These are phyloP conservation scores for Linyphia triangularis DNA, from an alignment of 2,888 invertebrate species.

Conservation along the genomic window DNA sequence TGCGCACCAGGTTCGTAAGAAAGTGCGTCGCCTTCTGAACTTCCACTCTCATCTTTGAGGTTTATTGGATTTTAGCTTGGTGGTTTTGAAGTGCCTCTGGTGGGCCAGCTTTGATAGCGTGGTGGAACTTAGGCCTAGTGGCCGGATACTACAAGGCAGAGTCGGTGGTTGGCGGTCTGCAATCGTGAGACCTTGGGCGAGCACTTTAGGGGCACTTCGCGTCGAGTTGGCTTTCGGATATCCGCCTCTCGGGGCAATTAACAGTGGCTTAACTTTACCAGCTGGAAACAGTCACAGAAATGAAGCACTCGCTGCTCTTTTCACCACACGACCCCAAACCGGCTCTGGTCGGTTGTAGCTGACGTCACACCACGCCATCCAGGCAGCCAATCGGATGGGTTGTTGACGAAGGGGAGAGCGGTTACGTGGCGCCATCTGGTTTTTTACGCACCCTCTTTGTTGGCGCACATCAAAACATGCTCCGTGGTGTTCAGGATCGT, in stretches of 20 bases:
- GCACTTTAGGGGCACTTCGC: not conserved
- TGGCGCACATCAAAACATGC: no score
- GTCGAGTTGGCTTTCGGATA: not conserved
- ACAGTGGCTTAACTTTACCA: not conserved
- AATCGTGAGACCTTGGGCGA: not conserved
- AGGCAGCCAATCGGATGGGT: slow-evolving; percentile 11
- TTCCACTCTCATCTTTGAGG: slow-evolving; percentile 81
- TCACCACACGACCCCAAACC: not conserved
- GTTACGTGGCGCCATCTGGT: not conserved
- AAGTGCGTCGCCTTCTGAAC: slow-evolving; percentile 82
- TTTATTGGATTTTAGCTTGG: slow-evolving; percentile 10
- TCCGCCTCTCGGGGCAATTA: not conserved
- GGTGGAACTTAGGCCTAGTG: slow-evolving; percentile 48
- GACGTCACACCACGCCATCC: slow-evolving; percentile 54
- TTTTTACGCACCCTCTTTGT: not conserved
- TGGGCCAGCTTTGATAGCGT: slow-evolving; percentile 59
- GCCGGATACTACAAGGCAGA: slow-evolving; percentile 9
- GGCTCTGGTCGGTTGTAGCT: slow-evolving; percentile 17
- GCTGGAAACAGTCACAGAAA: slow-evolving; percentile 56
- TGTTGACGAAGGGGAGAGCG: not conserved
- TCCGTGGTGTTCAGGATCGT: no score
- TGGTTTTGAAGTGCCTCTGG: slow-evolving; percentile 34
- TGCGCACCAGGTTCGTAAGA: slow-evolving; percentile 81
- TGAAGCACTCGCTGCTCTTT: not conserved
- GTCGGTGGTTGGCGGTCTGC: not conserved